phyloP scores from a whole-genome alignment of 2,113 vertebrate species.

The Labeo catla region DNA sequence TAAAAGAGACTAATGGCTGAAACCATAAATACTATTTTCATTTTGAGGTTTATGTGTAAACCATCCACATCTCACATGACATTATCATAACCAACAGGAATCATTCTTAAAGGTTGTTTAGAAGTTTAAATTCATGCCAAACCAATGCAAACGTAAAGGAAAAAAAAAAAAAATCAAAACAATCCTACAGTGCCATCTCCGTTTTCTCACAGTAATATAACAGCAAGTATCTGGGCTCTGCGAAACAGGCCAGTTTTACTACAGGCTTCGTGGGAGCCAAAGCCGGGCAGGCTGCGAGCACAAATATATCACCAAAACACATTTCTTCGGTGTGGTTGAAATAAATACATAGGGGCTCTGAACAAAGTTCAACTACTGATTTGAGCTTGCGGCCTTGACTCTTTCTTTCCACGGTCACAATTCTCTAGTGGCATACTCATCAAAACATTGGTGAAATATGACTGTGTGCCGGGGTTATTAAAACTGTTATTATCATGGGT shows the following conservation, averaged over 20 bases:
- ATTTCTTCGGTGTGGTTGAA: constrained; percentile 50
- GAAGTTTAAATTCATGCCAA: neutral
- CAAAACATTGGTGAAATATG: constrained; percentile 76
- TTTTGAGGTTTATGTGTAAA: constrained; percentile 28
- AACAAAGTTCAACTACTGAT: constrained; percentile 65
- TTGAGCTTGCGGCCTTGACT: constrained; percentile 63
- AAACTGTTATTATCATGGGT: constrained; percentile 76
- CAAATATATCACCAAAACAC: constrained; percentile 50
- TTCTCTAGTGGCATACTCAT: constrained; percentile 64
- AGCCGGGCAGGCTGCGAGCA: constrained; percentile 10
- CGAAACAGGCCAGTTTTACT: constrained; percentile 7
- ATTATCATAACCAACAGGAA: neutral
- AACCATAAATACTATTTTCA: neutral
- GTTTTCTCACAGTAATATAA: constrained; percentile 3
- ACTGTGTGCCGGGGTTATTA: constrained; percentile 71
- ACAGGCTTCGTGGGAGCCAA: constrained; percentile 15
- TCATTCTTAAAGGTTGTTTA: neutral
- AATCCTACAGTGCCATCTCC: constrained; percentile 1
- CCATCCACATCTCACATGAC: neutral
- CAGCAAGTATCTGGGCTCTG: neutral
- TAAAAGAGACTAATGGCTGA: neutral
- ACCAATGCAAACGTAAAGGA: neutral
- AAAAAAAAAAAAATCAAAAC: neutral
- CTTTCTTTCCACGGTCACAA: constrained; percentile 70
- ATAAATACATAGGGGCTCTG: constrained; percentile 56